These are phyloP conservation scores for Allolobophora icterica DNA, from an alignment of 2,888 invertebrate species.

Conservation along the genomic window DNA sequence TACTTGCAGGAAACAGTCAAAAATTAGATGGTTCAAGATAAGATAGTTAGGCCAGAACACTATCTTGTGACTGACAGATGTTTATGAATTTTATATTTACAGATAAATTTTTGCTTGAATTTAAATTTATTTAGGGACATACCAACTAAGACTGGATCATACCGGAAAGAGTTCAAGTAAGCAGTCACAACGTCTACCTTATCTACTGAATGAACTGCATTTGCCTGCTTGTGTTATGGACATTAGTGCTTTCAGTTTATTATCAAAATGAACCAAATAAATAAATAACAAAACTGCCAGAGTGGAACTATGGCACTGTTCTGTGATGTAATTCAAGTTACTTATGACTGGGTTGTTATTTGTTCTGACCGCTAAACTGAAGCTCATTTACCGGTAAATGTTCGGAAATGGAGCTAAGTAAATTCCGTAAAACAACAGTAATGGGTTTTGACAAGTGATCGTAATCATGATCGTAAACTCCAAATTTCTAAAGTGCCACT, in stretches of 20 bases:
- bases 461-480: no score
- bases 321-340: no score
- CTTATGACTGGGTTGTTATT: no score
- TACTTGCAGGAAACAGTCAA: neutral
- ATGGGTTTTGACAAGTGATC: no score
- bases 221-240: neutral
- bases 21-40: neutral
- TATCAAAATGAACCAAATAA: neutral
- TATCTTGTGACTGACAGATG: neutral
- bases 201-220: neutral
- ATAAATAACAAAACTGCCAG: neutral
- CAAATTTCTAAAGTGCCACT: no score
- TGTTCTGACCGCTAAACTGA: no score
- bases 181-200: slow-evolving; percentile 46
- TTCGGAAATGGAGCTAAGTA: no score
- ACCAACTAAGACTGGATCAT: slow-evolving; percentile 60
- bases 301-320: neutral
- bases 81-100: neutral
- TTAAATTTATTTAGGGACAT: slow-evolving; percentile 42
- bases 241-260: neutral
- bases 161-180: slow-evolving; percentile 61
- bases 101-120: neutral
- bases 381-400: no score
- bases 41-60: neutral
- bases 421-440: no score